Percentiles rank a stretch among this genome's conserved stretches.
phyloP scores from a whole-genome alignment of 2,888 invertebrate genomes.

The Caenorhabditis drosophilae region DNA sequence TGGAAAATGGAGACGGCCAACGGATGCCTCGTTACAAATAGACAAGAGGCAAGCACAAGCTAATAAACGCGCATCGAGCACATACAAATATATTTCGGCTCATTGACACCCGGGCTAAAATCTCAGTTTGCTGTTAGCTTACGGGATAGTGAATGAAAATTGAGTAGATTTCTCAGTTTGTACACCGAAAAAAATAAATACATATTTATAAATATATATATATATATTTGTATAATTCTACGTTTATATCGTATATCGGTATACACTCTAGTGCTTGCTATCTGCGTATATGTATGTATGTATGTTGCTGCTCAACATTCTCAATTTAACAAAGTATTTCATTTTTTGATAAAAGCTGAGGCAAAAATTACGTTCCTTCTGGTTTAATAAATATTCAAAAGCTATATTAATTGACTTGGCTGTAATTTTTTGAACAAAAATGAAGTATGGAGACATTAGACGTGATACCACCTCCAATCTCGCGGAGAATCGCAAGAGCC shows the following conservation, averaged over 20 bases:
- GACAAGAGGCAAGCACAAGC: not conserved
- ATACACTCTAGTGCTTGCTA: too few species aligned
- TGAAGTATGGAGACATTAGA: conserved; percentile 47
- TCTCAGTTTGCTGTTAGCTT: not conserved
- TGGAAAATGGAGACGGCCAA: too few species aligned
- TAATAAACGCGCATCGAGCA: not conserved
- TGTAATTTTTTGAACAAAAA: too few species aligned
- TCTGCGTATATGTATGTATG: too few species aligned
- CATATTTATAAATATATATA: not conserved
- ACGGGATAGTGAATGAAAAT: too few species aligned
- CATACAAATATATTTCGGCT: not conserved
- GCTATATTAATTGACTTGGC: too few species aligned
- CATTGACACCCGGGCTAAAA: not conserved
- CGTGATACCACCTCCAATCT: conserved; percentile 50
- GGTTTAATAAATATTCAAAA: too few species aligned
- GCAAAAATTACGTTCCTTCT: too few species aligned
- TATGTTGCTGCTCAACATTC: too few species aligned
- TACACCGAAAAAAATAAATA: not conserved
- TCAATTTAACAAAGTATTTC: too few species aligned
- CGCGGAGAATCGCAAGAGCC: conserved; percentile 48
- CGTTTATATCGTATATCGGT: not conserved
- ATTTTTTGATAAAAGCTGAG: too few species aligned
- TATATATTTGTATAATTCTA: not conserved
- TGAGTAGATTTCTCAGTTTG: too few species aligned
- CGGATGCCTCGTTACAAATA: not conserved